Conservation (phyloP, 2,113 vertebrate genomes). For the Serinus canaria region DNA sequence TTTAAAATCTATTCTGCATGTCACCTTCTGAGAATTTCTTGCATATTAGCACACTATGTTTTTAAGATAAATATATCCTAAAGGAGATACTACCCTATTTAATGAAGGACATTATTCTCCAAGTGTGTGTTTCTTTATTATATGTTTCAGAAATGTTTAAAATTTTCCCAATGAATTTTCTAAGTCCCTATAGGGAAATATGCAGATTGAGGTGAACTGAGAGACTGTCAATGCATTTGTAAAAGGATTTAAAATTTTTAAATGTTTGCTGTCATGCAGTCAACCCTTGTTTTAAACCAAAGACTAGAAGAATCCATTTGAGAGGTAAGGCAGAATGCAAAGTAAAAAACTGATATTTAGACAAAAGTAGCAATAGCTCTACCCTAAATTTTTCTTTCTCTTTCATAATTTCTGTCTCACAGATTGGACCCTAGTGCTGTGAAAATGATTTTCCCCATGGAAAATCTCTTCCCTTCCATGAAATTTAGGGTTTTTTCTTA, state of each 20-base stretch:
- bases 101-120: background rate
- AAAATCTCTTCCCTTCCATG: background rate
- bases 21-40: background rate
- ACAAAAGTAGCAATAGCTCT: background rate
- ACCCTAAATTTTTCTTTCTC: background rate
- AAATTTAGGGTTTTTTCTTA: background rate
- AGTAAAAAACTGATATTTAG: background rate
- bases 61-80: background rate
- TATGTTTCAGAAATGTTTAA: background rate
- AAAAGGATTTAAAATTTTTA: background rate
- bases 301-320: background rate
- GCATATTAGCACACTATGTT: background rate
- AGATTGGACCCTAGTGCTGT: background rate
- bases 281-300: background rate
- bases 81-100: background rate
- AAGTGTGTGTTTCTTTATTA: background rate
- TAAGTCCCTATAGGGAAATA: background rate
- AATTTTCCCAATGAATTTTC: background rate
- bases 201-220: background rate
- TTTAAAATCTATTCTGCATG: background rate
- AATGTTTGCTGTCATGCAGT: background rate
- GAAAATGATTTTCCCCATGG: background rate
- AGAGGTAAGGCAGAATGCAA: background rate
- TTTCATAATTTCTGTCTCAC: background rate
- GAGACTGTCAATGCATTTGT: background rate